Base-by-base conservation (phyloP, 2,888 invertebrate species). In the Thereva nobilitata region DNA sequence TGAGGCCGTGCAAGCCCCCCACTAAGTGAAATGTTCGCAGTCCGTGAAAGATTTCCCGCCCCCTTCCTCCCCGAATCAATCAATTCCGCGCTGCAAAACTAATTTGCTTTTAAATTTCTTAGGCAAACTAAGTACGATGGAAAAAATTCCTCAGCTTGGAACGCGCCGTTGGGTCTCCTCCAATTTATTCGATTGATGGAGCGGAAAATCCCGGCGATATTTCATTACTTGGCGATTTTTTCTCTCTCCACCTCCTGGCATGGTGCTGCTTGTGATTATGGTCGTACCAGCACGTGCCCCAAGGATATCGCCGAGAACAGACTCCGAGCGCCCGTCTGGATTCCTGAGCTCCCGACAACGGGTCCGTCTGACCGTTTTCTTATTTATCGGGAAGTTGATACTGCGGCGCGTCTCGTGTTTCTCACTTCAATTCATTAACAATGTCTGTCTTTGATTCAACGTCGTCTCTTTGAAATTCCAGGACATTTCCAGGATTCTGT, bases 101-200 rank as follows among this genome's bases (percentile, higher is more conserved):
- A 59, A 59, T 59, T 59, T 59, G 47, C 57, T 59, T 57, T 57
- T 57, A 57, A 57, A 57, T 57, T 57, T 57, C 37, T 57, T 57
- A 57, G 47, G 57, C 57, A 57, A 57, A 57, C 57, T 47, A 47
- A 57, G 47, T 23, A 47, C 23, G 23, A 23, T 10, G 45, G 37
- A 57, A 45, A 45, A 50, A 45, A 57, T 47, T 57, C 57, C 47
- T 47, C 38, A 57, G 45, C 47, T 37, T 3, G 12, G 35, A 8
- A 57, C 47, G 38, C n/a, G 45, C 47, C 37, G 23, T n/a, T 8
- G 45, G 12, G 45, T 38, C 45, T 35, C 57, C 57, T 57, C 57
- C 57, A 57, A 57, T 57, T 47, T 57, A 57, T 57, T 42, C 57
- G 47, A 57, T 57, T 57, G 57, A 57, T 57, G 57, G 57, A 57